These are phyloP conservation scores for Phenganax marumi DNA, from an alignment of 92 coral and sea anemone species.

Conservation along the genomic window DNA sequence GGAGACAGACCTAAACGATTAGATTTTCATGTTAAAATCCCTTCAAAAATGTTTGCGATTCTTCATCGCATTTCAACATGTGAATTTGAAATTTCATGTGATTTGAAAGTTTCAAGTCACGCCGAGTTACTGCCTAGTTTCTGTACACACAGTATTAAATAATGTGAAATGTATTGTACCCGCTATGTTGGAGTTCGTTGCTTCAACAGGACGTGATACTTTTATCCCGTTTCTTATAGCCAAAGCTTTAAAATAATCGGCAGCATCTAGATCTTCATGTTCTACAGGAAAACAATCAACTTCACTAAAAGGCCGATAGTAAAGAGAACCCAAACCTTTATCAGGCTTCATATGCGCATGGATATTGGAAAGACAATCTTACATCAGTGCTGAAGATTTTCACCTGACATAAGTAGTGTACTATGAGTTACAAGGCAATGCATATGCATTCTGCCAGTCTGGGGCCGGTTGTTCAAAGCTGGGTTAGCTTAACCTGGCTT, in stretches of 20 bases:
- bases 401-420: neutral
- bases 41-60: neutral
- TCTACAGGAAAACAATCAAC: neutral
- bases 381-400: too few species aligned
- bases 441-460: neutral
- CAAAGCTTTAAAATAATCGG: constrained; percentile 13
- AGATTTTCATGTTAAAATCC: neutral
- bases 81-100: neutral
- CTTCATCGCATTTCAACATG: neutral
- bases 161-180: neutral
- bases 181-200: neutral
- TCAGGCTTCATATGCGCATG: too few species aligned
- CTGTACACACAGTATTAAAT: neutral
- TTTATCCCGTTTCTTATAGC: constrained; percentile 29
- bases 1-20: neutral
- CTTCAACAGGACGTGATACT: constrained; percentile 4
- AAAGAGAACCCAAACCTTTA: too few species aligned
- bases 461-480: too few species aligned
- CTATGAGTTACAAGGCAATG: neutral
- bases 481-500: too few species aligned
- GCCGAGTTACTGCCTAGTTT: neutral
- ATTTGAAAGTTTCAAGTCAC: neutral
- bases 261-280: neutral
- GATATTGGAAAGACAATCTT: too few species aligned
- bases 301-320: too few species aligned